Evolutionary conservation across 2,888 invertebrate genomes (phyloP).

Genomic region (Pyralis farinalis): DNA sequence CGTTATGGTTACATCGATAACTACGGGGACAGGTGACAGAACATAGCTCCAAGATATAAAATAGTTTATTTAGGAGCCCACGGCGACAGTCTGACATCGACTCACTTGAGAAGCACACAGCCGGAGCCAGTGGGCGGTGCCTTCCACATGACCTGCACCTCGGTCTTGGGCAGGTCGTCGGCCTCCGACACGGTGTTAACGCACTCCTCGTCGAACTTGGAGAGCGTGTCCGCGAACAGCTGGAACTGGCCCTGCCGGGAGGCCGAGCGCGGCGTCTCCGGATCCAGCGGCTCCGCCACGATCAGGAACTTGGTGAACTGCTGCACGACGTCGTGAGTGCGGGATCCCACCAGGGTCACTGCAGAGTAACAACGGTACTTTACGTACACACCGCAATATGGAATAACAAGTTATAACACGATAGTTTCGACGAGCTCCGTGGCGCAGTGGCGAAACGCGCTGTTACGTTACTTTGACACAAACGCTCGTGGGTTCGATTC

Average conservation of each 20-base stretch:
- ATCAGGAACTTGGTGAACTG: slow-evolving; percentile 91
- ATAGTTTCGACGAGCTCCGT: no score
- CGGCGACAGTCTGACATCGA: slow-evolving; percentile 14
- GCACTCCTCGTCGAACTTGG: slow-evolving; percentile 90
- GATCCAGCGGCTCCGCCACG: slow-evolving; percentile 84
- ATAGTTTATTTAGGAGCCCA: no score
- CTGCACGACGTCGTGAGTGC: slow-evolving; percentile 83
- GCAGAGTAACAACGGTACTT: slow-evolving; percentile 17
- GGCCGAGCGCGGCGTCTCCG: slow-evolving; percentile 47
- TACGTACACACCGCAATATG: no score
- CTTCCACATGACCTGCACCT: slow-evolving; percentile 94
- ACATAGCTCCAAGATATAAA: no score
- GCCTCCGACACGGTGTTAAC: slow-evolving; percentile 91
- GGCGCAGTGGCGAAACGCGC: no score
- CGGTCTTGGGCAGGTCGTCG: slow-evolving; percentile 89
- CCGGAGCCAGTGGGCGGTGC: slow-evolving; percentile 92
- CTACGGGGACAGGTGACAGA: no score
- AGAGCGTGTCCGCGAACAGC: slow-evolving; percentile 79
- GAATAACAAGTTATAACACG: no score
- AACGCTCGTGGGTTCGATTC: no score
- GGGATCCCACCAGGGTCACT: slow-evolving; percentile 86
- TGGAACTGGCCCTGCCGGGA: slow-evolving; percentile 70
- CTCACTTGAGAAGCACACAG: slow-evolving; percentile 91
- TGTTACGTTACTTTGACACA: no score
- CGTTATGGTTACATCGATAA: no score